phyloP scores from a whole-genome alignment of 53 echinoderm and acorn worm genomes.

The Luidia sarsii region DNA sequence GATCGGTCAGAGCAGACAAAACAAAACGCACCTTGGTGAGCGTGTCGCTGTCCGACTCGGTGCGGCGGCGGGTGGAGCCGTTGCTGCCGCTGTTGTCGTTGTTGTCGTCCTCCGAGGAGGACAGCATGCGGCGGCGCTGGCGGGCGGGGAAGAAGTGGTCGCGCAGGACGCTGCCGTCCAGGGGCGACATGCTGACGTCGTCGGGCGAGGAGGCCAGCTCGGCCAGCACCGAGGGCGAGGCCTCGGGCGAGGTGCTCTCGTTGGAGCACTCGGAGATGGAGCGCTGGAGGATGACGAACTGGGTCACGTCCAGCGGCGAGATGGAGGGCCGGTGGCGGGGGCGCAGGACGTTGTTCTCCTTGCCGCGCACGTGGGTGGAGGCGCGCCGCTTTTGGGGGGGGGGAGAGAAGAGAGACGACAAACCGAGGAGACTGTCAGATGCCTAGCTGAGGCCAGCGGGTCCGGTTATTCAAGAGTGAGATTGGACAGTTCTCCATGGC shows the following conservation, averaged over 20 bases:
- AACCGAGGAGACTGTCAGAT: no score
- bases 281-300: constrained; percentile 83
- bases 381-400: no score
- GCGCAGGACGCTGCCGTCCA: not conserved
- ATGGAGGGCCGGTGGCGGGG: constrained; percentile 84
- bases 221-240: constrained; percentile 26
- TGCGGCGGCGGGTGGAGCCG: constrained; percentile 7
- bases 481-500: no score
- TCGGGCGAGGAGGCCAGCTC: constrained; percentile 76
- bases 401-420: no score
- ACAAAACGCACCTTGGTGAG: constrained; percentile 64
- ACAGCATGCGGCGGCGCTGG: constrained; percentile 17
- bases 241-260: constrained; percentile 47
- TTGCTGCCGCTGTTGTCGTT: not conserved
- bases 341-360: constrained; percentile 64
- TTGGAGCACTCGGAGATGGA: constrained; percentile 70
- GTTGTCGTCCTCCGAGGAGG: not conserved
- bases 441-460: no score
- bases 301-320: constrained; percentile 89
- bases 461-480: no score
- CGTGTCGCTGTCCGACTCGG: constrained; percentile 66
- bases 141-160: constrained; percentile 40
- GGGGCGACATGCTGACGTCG: constrained; percentile 81
- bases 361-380: constrained; percentile 73
- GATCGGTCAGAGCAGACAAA: no score